Evolutionary conservation across 2,113 vertebrate species (phyloP).

Genomic region (Spheniscus mendiculus): DNA sequence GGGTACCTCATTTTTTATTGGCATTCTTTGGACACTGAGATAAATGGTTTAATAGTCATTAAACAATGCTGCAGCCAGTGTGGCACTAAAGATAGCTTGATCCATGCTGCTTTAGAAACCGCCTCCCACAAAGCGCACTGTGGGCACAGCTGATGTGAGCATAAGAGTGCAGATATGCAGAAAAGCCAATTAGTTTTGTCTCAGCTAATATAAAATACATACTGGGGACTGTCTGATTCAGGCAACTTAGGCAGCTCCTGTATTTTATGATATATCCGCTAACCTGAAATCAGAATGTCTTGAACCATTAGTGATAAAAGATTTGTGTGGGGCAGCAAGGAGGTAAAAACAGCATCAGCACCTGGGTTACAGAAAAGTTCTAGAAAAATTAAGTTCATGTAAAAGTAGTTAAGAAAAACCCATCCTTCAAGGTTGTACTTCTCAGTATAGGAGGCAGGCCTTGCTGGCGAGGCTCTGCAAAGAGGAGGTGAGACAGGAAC

Average conservation of each 20-base stretch:
- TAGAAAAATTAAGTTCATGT: neutral
- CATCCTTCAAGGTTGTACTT: neutral
- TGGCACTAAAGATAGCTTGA: neutral
- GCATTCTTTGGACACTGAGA: neutral
- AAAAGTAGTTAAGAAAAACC: neutral
- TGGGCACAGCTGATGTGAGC: neutral
- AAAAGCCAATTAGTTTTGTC: neutral
- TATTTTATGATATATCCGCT: neutral
- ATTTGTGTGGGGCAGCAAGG: neutral
- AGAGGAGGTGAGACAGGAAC: neutral
- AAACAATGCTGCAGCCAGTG: neutral
- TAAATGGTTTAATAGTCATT: neutral
- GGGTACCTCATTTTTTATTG: neutral
- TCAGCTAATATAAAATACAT: slow-evolving; percentile 13
- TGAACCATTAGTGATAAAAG: neutral
- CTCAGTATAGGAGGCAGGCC: neutral
- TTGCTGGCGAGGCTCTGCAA: neutral
- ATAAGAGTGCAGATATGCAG: neutral
- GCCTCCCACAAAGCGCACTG: neutral
- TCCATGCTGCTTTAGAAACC: neutral
- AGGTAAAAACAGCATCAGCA: neutral
- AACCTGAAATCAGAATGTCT: neutral
- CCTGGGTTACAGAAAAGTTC: neutral
- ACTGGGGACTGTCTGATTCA: neutral
- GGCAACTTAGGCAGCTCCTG: neutral